Evolutionary conservation across 2,888 invertebrate species (phyloP), one percentile per base, ranked within the genome.

Genomic region (Pseudococcus viburni): DNA sequence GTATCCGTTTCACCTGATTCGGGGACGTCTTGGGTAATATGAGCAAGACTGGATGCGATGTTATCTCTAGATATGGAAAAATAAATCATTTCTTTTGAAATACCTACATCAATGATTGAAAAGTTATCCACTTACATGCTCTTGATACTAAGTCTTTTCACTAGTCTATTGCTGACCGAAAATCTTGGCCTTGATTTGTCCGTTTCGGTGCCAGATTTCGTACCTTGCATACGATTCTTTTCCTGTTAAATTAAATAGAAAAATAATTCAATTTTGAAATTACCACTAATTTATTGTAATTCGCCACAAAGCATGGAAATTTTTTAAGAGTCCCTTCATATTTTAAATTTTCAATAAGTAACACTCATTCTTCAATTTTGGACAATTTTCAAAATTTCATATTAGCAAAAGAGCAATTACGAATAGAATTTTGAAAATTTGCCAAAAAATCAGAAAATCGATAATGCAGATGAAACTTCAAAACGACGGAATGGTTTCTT

Each of bases 121-220:
- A 33, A 33, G 15, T 51, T 51, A 64, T 86, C 46, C 91, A 93
- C 95, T 94, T 92, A 96, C 96, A 96, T 95, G 91, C 95, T 96
- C 93, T 95, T 95, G 90, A 94, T 95, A 84, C 96, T 96, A 86
- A 96, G 92, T 86, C 95, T 93, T 91, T 96, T 96, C 85, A 95
- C 95, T 90, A 96, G 92, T 91, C 94, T 95, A 91, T 94, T 94
- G 90, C 94, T 94, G 91, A 95, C 95, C 90, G 94, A 94, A 91
- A 96, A 95, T 91, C 95, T 96, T 17, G 95, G 93, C 90, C 93
- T 94, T 90, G 94, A 94, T 90, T 94, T 94, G 42, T 94, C 94
- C 51, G 93, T 93, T 90, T 94, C 95, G 15, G 85, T 46, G 12
- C 77, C 39, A 11, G 59, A 64, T 46, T 86, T 86, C 12, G 68